Evolutionary conservation across 2,888 invertebrate genomes (phyloP), one percentile per base, ranked within the genome.

Genomic region (Chrysolina americana): DNA sequence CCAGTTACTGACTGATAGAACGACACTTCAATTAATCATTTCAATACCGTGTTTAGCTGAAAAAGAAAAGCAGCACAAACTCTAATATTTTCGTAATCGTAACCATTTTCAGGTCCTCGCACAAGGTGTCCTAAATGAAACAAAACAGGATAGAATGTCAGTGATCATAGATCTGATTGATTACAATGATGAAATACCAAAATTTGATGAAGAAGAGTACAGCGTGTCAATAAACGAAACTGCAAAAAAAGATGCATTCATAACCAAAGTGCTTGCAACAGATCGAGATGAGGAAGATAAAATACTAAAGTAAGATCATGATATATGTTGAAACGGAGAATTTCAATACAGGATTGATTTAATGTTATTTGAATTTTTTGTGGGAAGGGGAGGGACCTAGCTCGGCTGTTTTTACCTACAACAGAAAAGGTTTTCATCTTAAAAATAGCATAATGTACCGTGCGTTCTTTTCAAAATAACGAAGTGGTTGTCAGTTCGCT

Each of bases 181-280:
- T 87, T 90, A 91, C 89, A 95, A 94, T 85, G 94, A 95, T 83
- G 94, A 94, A 84, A 81, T 88, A 77, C 95, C 95, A 0, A 89
- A 89, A 77, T 94, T 94, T 85, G 82, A 85, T 8, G 79, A 83
- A 15, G 84, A 86, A 5, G 86, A 87, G 47, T 87, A 86, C 0
- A 88, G 82, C 0, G 89, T 89, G 0, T 79, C 85, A 6, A 87
- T 92, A 70, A 85, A 89, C 15, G 94, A 94, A 87, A 92, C 91
- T 19, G 90, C 90, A 41, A 87, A 86, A 0, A 86, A 82, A 2
- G 90, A 89, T 2, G 88, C 86, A 76, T 74, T 78, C 5, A 89
- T 94, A n/a, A 89, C 87, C 0, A 89, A 84, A 1, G 87, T 94
- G 5, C 78, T 81, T 8, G 94, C 94, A 0, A 84, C 82, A 0